Evolutionary conservation across 2,888 invertebrate species (phyloP), one percentile per base, ranked within the genome.

Genomic region (Melinaea menophilus): DNA sequence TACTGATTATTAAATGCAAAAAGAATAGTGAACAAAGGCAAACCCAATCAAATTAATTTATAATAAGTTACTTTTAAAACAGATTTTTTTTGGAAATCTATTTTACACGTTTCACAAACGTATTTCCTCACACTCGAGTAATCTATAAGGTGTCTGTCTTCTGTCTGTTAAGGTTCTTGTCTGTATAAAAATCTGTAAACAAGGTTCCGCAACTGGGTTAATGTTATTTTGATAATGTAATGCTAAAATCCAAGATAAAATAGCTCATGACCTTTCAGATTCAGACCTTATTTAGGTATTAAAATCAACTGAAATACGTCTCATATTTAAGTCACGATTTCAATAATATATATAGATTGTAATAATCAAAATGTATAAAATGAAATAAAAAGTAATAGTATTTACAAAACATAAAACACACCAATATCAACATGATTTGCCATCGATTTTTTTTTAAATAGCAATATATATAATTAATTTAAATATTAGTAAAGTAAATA

Each of bases 41-140:
- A 22, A 22, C 22, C 22, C 22, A n/a, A 22, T 13, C 7, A 34
- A 59, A 47, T 41, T 9, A 41, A 41, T 41, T 22, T 7, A 58
- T 47, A 51, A 22, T 59, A 41, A 68, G 71, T 68, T 71, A 85
- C 85, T 74, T 70, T 75, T 11, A 85, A 74, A 63, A 73, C 67
- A 2, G 62, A 70, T 51, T 68, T 60, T 11, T 79, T 75, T 34
- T 69, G 71, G 61, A 83, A 85, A 0, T 67, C 64, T 48, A 74
- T 79, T 0, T 86, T 85, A 55, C 86, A 86, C 3, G 73, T 69
- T 56, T 86, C 80, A 61, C 86, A 86, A 46, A 84, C 71, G 59
- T 60, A 74, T 35, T 70, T 64, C n/a, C 70, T 73, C 3, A 71
- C 65, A 34, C 71, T 70, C 11, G 70, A 67, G 63, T 84, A 83